Conservation (phyloP, 2,113 vertebrate species). For the Typhlomys cinereus region DNA sequence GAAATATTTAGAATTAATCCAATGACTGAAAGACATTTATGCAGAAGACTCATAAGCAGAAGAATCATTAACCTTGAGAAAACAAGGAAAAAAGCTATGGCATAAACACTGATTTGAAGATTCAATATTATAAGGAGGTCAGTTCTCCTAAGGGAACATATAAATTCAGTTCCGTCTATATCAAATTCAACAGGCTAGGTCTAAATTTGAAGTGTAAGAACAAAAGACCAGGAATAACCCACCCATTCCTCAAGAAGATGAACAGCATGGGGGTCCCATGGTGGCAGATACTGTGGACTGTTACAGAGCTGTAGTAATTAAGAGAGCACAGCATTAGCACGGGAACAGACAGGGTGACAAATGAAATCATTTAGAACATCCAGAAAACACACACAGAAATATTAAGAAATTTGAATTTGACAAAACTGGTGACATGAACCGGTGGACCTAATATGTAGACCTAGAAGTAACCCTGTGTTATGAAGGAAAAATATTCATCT, state of each 20-base stretch:
- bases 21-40: not conserved
- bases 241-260: not conserved
- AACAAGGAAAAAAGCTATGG: not conserved
- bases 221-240: not conserved
- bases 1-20: not conserved
- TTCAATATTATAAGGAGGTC: not conserved
- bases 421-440: not conserved
- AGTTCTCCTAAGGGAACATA: not conserved
- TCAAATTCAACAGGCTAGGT: not conserved
- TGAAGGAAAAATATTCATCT: not conserved
- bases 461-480: not conserved
- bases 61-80: not conserved
- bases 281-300: not conserved
- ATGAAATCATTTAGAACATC: conserved; percentile 29
- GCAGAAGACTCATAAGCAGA: too few species aligned
- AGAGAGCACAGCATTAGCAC: not conserved
- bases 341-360: conserved; percentile 22
- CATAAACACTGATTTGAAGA: not conserved
- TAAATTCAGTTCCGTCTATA: conserved; percentile 1
- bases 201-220: conserved; percentile 33
- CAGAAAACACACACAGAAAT: conserved; percentile 19
- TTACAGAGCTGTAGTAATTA: conserved; percentile 1
- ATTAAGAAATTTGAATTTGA: conserved; percentile 36
- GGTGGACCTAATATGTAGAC: not conserved
- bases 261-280: not conserved